A percentile compares a stretch with the other conserved stretches of the same genome.
phyloP scores from a whole-genome alignment of 2,797 vertebrate genomes.

The Neoniphon sammara region DNA sequence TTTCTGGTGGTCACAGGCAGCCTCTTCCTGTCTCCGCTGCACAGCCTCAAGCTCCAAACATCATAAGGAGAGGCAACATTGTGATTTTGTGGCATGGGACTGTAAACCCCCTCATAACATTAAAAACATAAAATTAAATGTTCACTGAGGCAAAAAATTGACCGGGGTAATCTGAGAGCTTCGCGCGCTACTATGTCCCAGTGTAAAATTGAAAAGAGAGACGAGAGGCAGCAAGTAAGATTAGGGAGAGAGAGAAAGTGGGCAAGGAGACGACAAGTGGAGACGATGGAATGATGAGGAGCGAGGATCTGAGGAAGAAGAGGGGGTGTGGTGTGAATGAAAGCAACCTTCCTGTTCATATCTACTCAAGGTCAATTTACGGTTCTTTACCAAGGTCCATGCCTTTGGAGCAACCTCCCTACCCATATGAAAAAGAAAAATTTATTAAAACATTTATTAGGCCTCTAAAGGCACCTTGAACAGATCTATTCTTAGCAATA shows the following conservation, averaged over 20 bases:
- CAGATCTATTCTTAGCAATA: too few species aligned
- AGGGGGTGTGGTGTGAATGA: slow-evolving; percentile 1
- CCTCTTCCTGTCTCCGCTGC: slow-evolving; percentile 61
- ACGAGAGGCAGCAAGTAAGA: slow-evolving; percentile 6
- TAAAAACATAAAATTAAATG: slow-evolving; percentile 9
- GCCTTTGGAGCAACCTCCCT: too few species aligned
- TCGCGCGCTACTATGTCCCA: background rate
- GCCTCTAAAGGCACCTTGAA: too few species aligned
- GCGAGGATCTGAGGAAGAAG: background rate
- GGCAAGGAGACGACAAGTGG: background rate
- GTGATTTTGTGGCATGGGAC: slow-evolving; percentile 16
- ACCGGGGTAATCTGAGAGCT: background rate
- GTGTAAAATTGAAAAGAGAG: slow-evolving; percentile 6
- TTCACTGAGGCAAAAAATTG: slow-evolving; percentile 29
- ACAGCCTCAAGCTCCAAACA: slow-evolving; percentile 35
- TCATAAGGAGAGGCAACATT: slow-evolving; percentile 28
- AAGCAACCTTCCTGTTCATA: slow-evolving; percentile 41
- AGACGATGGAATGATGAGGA: background rate
- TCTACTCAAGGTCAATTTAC: too few species aligned
- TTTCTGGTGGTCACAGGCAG: slow-evolving; percentile 59
- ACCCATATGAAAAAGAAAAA: too few species aligned
- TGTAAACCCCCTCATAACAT: slow-evolving; percentile 4
- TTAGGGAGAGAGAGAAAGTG: slow-evolving; percentile 9
- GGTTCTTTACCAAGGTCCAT: too few species aligned
- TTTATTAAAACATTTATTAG: too few species aligned